These are phyloP conservation scores for Donacobius atricapilla DNA, from an alignment of 2,113 vertebrate genomes.

Conservation along the genomic window DNA sequence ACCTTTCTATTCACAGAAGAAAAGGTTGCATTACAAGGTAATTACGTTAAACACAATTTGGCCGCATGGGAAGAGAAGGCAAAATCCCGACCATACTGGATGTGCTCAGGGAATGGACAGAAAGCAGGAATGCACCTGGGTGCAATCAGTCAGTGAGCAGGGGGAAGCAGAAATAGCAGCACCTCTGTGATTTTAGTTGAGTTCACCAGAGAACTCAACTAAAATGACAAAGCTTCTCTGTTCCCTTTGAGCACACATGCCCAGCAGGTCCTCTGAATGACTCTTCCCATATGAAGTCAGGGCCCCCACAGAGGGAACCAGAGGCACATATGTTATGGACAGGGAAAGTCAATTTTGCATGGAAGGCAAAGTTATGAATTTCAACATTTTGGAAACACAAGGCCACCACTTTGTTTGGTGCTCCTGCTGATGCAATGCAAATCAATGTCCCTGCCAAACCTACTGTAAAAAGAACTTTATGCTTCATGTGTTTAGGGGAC, in stretches of 20 bases:
- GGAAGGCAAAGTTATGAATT: neutral
- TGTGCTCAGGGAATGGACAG: neutral
- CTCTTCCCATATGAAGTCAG: neutral
- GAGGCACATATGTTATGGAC: neutral
- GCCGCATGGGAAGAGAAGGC: neutral
- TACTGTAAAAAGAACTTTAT: neutral
- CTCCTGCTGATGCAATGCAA: neutral
- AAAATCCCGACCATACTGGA: neutral
- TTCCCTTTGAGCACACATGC: neutral
- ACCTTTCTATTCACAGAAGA: neutral
- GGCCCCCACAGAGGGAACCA: neutral
- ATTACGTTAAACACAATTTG: neutral
- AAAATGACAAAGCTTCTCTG: neutral
- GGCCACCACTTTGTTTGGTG: neutral
- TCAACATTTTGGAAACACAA: neutral
- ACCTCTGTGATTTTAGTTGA: neutral
- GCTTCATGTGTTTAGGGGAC: fast-evolving
- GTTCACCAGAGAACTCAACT: neutral
- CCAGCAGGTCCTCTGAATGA: neutral
- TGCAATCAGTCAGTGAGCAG: neutral
- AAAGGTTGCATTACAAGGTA: neutral
- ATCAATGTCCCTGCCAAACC: neutral
- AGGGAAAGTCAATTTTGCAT: neutral
- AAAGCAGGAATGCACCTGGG: neutral
- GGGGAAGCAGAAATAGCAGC: neutral